These are phyloP conservation scores for Pseudomyrmex concolor DNA, from an alignment of 1,140 invertebrate genomes.

Conservation along the genomic window DNA sequence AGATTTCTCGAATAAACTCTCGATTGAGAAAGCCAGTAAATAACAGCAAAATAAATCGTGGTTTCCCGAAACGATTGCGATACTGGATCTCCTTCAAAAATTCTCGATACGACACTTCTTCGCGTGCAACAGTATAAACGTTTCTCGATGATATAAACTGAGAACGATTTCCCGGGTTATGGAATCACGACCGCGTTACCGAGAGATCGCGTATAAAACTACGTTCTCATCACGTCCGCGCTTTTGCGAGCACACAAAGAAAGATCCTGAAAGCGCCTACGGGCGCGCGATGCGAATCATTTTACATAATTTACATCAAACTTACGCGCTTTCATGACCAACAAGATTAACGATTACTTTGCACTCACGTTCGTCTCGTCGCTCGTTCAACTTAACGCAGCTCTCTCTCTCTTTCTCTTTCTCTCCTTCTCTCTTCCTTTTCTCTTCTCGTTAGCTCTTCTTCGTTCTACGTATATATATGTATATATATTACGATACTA, in stretches of 20 bases:
- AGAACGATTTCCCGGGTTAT: conserved; percentile 46
- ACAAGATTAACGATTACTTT: conserved; percentile 79
- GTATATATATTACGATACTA: conserved; percentile 7
- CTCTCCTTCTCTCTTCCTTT: neutral
- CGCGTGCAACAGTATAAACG: conserved; percentile 12
- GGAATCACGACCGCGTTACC: conserved; percentile 39
- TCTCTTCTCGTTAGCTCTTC: neutral
- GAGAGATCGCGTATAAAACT: conserved; percentile 49
- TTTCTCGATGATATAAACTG: conserved; percentile 8
- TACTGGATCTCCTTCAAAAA: conserved; percentile 16
- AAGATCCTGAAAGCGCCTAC: conserved; percentile 16
- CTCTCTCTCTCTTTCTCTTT: conserved; percentile 1
- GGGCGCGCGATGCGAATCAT: conserved; percentile 71
- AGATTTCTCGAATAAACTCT: neutral
- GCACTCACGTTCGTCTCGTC: conserved; percentile 62
- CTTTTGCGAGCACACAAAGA: conserved; percentile 29
- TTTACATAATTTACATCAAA: conserved; percentile 78
- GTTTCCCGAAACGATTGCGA: too few relatives aligned
- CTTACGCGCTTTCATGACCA: conserved; percentile 68
- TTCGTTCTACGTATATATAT: neutral
- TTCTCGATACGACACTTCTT: conserved; percentile 43
- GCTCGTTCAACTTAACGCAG: conserved; percentile 23
- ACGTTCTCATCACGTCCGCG: neutral
- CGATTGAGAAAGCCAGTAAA: neutral
- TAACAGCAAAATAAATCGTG: neutral